Conservation (phyloP, 2,113 vertebrate species). For the Hemiscyllium ocellatum region DNA sequence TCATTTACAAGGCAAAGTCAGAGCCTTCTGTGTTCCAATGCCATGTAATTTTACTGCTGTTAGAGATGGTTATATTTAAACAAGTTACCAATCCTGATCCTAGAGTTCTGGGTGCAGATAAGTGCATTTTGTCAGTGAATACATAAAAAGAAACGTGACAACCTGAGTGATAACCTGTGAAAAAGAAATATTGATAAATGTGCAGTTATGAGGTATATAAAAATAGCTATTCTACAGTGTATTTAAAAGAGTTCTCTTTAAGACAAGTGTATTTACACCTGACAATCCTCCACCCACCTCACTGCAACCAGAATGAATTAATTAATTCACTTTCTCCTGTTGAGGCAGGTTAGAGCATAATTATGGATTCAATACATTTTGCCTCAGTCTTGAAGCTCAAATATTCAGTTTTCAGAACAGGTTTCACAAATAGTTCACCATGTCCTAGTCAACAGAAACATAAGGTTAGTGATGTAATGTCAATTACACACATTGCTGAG, state of each 20-base stretch:
- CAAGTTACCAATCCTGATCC: not conserved
- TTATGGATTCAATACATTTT: not conserved
- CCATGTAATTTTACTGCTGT: not conserved
- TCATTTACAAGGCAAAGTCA: not conserved
- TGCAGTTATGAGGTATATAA: not conserved
- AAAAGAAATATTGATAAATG: not conserved
- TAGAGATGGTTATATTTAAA: not conserved
- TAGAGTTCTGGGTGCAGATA: not conserved
- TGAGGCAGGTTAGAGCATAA: not conserved
- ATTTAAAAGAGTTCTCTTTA: not conserved
- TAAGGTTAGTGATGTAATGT: not conserved
- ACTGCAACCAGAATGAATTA: not conserved
- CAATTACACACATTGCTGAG: not conserved
- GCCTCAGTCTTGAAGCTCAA: not conserved
- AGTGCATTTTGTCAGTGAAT: not conserved
- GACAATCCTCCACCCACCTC: not conserved
- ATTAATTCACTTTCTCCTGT: not conserved
- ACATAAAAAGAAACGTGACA: not conserved
- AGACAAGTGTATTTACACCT: not conserved
- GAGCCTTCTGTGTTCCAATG: not conserved
- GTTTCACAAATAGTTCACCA: not conserved
- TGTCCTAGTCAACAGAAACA: not conserved
- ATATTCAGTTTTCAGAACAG: not conserved
- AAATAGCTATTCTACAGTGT: not conserved
- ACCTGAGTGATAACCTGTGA: not conserved